Evolutionary conservation across 2,797 vertebrate species (phyloP).

Genomic region (Neosilurus hyrtlii): DNA sequence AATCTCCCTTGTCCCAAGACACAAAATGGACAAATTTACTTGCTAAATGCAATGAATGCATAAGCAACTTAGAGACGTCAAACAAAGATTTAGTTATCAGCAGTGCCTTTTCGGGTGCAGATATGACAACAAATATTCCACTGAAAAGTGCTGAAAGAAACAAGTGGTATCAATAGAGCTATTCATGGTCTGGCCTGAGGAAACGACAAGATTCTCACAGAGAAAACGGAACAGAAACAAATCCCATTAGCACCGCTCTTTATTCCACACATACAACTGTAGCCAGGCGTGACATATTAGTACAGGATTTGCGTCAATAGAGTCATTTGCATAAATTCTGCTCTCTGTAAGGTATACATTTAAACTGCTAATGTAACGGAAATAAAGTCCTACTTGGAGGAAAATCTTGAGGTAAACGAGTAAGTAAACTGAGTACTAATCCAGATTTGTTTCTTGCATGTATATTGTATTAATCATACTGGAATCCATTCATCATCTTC

Average conservation of each 20-base stretch:
- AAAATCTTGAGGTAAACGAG: background rate
- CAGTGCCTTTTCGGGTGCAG: background rate
- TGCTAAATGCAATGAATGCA: conserved; percentile 16
- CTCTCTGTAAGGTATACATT: conserved; percentile 46
- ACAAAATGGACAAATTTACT: conserved; percentile 16
- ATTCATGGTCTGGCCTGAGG: conserved; percentile 34
- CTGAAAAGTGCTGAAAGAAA: conserved; percentile 19
- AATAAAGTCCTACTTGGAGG: background rate
- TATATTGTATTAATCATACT: background rate
- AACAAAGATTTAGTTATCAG: conserved; percentile 47
- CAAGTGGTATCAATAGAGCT: conserved; percentile 38
- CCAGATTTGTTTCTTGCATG: background rate
- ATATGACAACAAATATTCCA: conserved; percentile 26
- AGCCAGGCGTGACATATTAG: conserved; percentile 54
- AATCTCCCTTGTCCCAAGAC: background rate
- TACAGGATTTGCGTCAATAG: conserved; percentile 53
- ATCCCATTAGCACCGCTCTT: conserved; percentile 30
- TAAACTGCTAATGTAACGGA: background rate
- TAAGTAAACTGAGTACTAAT: background rate
- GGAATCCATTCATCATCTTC: too few relatives aligned
- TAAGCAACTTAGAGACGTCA: conserved; percentile 25
- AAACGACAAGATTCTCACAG: conserved; percentile 17
- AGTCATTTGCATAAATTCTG: conserved; percentile 66
- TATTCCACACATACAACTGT: conserved; percentile 40
- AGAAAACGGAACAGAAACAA: conserved; percentile 43